phyloP scores from a whole-genome alignment of 2,113 vertebrate species.

The Maccullochella peelii region DNA sequence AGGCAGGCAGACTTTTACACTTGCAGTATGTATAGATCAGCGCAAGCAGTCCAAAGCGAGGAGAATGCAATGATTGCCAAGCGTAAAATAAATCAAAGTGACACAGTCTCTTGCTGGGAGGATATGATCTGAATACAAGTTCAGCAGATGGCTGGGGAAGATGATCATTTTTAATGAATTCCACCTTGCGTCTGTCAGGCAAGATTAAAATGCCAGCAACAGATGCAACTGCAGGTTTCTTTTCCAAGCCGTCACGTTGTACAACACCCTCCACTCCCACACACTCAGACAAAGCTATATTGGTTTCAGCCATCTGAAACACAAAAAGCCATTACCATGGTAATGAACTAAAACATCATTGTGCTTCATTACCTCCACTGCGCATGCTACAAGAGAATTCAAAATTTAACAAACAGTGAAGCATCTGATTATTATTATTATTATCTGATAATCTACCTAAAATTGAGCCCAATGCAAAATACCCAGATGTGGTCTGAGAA shows the following conservation, averaged over 20 bases:
- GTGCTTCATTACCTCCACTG: constrained; percentile 18
- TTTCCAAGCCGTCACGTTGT: constrained; percentile 19
- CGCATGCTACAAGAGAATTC: constrained; percentile 1
- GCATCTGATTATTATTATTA: too few relatives aligned
- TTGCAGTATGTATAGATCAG: background rate
- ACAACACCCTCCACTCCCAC: constrained; percentile 29
- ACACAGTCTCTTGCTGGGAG: background rate
- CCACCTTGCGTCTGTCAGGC: constrained; percentile 27
- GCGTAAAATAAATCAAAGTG: constrained; percentile 16
- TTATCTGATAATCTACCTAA: constrained; percentile 38
- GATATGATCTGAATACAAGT: constrained; percentile 16
- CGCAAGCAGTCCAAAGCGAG: background rate
- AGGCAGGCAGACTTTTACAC: background rate
- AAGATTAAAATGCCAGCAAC: constrained; percentile 41
- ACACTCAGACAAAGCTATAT: constrained; percentile 28
- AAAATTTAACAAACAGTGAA: constrained; percentile 22
- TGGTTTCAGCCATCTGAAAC: constrained; percentile 39
- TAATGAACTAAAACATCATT: constrained; percentile 45
- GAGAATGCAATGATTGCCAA: background rate
- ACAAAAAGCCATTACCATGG: constrained; percentile 52
- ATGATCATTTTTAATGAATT: constrained; percentile 48
- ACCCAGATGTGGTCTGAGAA: constrained; percentile 39
- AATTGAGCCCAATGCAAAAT: constrained; percentile 16
- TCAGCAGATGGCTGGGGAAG: constrained; percentile 42
- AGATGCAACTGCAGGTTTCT: constrained; percentile 47